These are phyloP conservation scores for Thaumatotibia leucotreta DNA, from an alignment of 1,140 invertebrate genomes.

Conservation along the genomic window DNA sequence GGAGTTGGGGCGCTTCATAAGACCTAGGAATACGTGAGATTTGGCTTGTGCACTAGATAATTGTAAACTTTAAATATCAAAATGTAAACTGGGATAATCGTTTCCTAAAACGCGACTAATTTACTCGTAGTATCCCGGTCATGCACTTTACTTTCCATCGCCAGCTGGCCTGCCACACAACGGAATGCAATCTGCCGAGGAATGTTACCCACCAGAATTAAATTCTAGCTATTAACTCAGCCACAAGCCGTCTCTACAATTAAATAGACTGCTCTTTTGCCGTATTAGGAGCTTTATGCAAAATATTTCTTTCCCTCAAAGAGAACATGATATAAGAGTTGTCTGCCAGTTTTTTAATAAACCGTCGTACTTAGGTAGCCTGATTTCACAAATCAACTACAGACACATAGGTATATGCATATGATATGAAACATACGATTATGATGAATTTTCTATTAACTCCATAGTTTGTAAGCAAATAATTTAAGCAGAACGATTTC, in stretches of 20 bases:
- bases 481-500: too few species aligned
- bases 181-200: constrained; percentile 68
- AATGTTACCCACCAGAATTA: constrained; percentile 61
- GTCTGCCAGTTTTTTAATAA: neutral
- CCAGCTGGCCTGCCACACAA: constrained; percentile 30
- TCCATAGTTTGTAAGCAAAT: too few species aligned
- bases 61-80: too few species aligned
- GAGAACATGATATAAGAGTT: neutral
- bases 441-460: too few species aligned
- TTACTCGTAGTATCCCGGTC: constrained; percentile 1
- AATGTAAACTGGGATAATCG: neutral
- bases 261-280: constrained; percentile 24
- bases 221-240: constrained; percentile 53
- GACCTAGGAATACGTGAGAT: too few species aligned
- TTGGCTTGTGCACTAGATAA: too few species aligned
- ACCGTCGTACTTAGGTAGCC: neutral
- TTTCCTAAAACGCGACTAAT: constrained; percentile 8
- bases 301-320: neutral
- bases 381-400: too few species aligned
- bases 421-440: too few species aligned
- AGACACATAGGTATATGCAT: too few species aligned
- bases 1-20: too few species aligned
- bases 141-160: constrained; percentile 43
- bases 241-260: constrained; percentile 33
- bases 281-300: constrained; percentile 13